Evolutionary conservation across 2,797 vertebrate genomes (phyloP).

Genomic region (Choloepus didactylus): DNA sequence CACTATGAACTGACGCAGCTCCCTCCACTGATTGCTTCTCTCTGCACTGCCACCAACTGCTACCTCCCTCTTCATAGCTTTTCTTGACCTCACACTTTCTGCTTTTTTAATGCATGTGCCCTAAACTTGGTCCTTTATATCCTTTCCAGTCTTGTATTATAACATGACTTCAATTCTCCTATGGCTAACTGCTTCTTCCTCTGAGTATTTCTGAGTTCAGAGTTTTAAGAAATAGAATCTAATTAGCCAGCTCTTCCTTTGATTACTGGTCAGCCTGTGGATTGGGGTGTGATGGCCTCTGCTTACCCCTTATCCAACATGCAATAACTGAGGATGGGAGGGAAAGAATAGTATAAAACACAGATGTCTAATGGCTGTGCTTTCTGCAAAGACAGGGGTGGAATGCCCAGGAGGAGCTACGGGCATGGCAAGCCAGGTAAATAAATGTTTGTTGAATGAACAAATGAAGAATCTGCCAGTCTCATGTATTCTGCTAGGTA

Average conservation of each 20-base stretch:
- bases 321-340: neutral
- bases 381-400: neutral
- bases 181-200: neutral
- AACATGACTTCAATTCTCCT: neutral
- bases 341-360: neutral
- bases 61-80: neutral
- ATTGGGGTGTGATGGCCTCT: neutral
- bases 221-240: slow-evolving; percentile 37
- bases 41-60: no score
- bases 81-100: neutral
- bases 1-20: neutral
- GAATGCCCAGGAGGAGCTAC: neutral
- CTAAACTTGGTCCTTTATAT: neutral
- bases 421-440: neutral
- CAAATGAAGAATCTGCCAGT: neutral
- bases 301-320: neutral
- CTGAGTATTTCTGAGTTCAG: slow-evolving; percentile 45
- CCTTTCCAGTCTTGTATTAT: neutral
- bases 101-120: neutral
- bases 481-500: neutral
- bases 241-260: neutral
- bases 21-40: neutral
- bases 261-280: neutral
- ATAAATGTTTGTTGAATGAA: neutral
- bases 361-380: neutral